Conservation (phyloP, 2,797 vertebrate species). For the Lepus townsendii region DNA sequence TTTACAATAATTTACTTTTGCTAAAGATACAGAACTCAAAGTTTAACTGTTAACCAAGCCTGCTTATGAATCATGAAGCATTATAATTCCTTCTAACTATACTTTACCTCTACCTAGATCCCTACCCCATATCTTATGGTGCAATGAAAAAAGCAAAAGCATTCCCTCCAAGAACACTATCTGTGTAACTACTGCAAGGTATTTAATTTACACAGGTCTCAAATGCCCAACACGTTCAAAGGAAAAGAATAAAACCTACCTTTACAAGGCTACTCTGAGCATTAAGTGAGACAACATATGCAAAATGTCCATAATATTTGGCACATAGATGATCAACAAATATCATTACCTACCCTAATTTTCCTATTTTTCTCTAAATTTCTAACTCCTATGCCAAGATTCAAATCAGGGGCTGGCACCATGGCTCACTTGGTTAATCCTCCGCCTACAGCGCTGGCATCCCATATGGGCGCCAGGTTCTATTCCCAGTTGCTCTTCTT, state of each 20-base stretch:
- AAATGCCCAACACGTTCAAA: neutral
- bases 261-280: neutral
- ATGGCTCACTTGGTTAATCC: too few species aligned
- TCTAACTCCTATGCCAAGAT: constrained; percentile 1
- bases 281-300: neutral
- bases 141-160: neutral
- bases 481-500: too few species aligned
- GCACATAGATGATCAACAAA: neutral
- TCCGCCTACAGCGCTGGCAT: too few species aligned
- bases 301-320: neutral
- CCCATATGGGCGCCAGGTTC: too few species aligned
- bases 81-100: neutral
- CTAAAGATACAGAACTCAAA: neutral
- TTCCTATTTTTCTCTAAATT: neutral
- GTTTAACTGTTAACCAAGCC: neutral
- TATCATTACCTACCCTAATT: neutral
- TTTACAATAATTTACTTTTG: neutral
- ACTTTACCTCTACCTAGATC: neutral
- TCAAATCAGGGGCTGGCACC: neutral
- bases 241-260: neutral
- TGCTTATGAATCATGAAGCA: neutral
- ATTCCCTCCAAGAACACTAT: neutral
- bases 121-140: neutral
- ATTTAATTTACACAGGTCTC: neutral
- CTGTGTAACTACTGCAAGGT: neutral